Conservation (phyloP, 2,888 invertebrate species). For the Sesamia inferens region DNA sequence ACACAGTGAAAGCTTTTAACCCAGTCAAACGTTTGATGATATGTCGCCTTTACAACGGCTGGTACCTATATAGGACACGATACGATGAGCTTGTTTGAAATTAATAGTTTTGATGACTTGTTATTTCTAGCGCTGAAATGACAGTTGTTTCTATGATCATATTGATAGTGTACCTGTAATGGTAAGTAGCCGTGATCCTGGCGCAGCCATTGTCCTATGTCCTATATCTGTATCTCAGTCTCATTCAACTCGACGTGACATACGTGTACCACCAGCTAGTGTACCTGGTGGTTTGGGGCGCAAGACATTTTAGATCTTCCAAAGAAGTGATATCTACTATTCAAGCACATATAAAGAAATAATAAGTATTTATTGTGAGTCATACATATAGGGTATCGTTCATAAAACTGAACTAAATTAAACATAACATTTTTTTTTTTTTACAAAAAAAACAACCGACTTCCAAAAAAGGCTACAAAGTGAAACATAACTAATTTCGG, state of each 20-base stretch:
- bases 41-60: constrained; percentile 1
- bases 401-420: no score
- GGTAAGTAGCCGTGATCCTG: no score
- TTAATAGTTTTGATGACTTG: constrained; percentile 10
- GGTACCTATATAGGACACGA: no score
- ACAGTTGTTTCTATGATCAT: not conserved
- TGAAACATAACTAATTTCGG: no score
- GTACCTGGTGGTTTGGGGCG: not conserved
- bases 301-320: not conserved
- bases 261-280: not conserved
- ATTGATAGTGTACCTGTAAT: not conserved
- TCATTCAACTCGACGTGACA: not conserved
- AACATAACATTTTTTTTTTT: no score
- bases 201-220: not conserved
- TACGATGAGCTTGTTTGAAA: constrained; percentile 1
- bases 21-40: constrained; percentile 13
- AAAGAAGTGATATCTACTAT: not conserved
- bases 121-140: not conserved
- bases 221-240: not conserved
- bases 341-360: not conserved
- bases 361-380: no score
- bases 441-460: no score
- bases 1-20: constrained; percentile 17
- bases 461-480: no score
- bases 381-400: no score